These are phyloP conservation scores for Passer montanus DNA, from an alignment of 2,113 vertebrate genomes.

Conservation along the genomic window DNA sequence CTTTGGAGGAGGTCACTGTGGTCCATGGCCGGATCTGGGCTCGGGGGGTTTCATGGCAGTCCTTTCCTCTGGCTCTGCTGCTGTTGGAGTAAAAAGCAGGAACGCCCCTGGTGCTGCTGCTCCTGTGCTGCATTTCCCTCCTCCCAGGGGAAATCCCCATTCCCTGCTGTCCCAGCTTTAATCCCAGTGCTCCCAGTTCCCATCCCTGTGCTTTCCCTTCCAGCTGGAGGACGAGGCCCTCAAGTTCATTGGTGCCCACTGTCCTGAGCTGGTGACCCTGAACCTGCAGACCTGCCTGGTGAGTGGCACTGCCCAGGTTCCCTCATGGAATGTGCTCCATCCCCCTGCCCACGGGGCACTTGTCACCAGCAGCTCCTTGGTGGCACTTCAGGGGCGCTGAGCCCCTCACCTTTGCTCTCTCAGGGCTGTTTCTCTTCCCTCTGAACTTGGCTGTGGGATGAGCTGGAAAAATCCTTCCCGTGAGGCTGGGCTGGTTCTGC, in stretches of 20 bases:
- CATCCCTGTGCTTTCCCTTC: background rate
- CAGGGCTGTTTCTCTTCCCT: background rate
- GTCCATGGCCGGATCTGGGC: background rate
- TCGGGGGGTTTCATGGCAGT: background rate
- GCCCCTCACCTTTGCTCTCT: background rate
- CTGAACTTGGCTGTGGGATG: background rate
- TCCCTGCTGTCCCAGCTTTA: background rate
- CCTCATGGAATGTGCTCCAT: background rate
- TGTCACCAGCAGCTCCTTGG: background rate
- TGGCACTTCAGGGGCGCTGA: background rate
- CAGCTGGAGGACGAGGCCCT: conserved; percentile 97
- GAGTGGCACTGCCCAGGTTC: conserved; percentile 63
- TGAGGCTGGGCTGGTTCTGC: background rate
- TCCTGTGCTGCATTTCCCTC: background rate
- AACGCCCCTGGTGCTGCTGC: fast-evolving
- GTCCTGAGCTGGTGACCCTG: conserved; percentile 94
- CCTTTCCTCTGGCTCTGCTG: background rate
- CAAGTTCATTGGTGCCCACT: conserved; percentile 93
- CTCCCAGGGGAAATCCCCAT: background rate
- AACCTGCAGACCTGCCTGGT: conserved; percentile 97
- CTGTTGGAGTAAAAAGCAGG: background rate
- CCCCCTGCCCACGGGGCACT: fast-evolving
- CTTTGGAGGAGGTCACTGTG: background rate
- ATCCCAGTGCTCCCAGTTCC: background rate
- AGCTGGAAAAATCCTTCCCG: background rate